phyloP scores from a whole-genome alignment of 2,888 invertebrate species.

The Autographa gamma region DNA sequence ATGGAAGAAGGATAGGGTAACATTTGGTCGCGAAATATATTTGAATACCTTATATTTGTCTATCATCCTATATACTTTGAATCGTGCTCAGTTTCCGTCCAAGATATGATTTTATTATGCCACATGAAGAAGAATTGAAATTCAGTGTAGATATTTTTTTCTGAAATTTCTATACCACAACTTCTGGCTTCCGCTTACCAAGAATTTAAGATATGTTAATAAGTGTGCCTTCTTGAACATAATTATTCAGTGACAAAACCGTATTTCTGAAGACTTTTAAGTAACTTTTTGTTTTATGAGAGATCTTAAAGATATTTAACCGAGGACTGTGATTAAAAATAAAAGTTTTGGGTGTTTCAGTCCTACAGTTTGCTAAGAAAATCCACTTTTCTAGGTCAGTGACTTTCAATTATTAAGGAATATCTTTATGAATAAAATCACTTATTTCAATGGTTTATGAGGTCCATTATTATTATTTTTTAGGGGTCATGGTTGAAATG shows the following conservation, averaged over 20 bases:
- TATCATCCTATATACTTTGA: no score
- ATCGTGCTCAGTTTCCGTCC: no score
- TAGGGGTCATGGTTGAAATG: neutral
- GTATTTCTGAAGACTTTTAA: conserved; percentile 40
- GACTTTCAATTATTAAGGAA: conserved; percentile 20
- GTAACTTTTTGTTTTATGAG: conserved; percentile 42
- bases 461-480: neutral
- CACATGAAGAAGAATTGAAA: no score
- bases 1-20: no score
- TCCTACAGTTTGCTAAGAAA: conserved; percentile 18
- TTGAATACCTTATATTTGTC: no score
- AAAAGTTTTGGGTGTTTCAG: conserved; percentile 35
- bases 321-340: conserved; percentile 40
- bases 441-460: neutral
- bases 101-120: no score
- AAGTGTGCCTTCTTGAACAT: conserved; percentile 14
- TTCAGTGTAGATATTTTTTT: no score
- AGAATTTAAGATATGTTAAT: neutral
- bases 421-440: conserved; percentile 4
- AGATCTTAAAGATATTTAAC: conserved; percentile 31
- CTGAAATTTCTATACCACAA: no score
- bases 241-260: neutral
- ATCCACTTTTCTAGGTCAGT: conserved; percentile 24
- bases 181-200: no score
- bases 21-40: no score